Evolutionary conservation across 2,888 invertebrate genomes (phyloP).

Genomic region (Hydriomena furcata): DNA sequence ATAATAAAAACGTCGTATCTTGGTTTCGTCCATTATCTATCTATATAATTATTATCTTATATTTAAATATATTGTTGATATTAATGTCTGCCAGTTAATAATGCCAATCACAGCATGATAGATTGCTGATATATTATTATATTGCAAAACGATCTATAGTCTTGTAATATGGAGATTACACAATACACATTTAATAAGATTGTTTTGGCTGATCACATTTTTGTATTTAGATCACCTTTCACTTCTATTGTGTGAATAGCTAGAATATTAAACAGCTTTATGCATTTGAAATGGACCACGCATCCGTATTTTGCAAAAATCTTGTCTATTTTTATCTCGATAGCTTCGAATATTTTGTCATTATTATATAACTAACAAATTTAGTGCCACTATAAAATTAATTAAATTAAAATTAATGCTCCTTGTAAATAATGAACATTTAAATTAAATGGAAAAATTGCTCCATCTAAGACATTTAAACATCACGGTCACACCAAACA

Average conservation of each 20-base stretch:
- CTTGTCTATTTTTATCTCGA: too few species aligned
- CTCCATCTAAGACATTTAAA: too few species aligned
- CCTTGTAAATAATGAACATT: too few species aligned
- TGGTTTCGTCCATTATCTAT: too few species aligned
- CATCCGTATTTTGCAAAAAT: neutral
- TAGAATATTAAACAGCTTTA: slow-evolving; percentile 35
- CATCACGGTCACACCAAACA: too few species aligned
- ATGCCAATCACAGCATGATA: slow-evolving; percentile 62
- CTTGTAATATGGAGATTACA: slow-evolving; percentile 67
- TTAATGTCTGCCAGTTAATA: slow-evolving; percentile 62
- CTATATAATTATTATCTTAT: too few species aligned
- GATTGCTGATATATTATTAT: slow-evolving; percentile 55
- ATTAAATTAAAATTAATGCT: too few species aligned
- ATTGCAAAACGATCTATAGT: slow-evolving; percentile 65
- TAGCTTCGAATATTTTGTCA: too few species aligned
- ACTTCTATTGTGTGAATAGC: slow-evolving; percentile 64
- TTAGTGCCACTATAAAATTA: too few species aligned
- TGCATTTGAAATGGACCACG: neutral
- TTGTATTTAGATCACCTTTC: slow-evolving; percentile 62
- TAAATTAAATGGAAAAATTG: too few species aligned
- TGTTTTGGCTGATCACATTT: slow-evolving; percentile 69
- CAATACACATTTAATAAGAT: slow-evolving; percentile 74
- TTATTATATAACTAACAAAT: too few species aligned
- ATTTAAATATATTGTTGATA: slow-evolving; percentile 62
- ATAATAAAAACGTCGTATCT: too few species aligned